These are phyloP conservation scores for Hozukius guyotensis DNA, from an alignment of 2,797 vertebrate genomes.

Conservation along the genomic window DNA sequence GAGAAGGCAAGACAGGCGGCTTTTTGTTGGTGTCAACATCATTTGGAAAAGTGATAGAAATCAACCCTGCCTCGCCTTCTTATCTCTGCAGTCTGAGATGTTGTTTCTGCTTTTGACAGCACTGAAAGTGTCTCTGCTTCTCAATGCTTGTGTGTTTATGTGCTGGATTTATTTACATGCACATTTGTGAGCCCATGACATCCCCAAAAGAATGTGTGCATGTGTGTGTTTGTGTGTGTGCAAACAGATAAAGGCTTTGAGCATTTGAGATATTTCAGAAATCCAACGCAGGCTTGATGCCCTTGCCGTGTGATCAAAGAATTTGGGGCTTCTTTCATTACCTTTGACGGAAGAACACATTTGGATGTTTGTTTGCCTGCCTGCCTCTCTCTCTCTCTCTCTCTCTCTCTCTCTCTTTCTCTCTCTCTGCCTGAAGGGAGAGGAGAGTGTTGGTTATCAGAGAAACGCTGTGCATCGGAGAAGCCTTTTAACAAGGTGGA, in stretches of 20 bases:
- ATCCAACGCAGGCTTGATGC: slow-evolving; percentile 67
- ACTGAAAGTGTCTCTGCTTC: slow-evolving; percentile 30
- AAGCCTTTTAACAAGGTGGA: slow-evolving; percentile 69
- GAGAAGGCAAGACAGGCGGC: slow-evolving; percentile 41
- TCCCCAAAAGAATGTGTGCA: slow-evolving; percentile 40
- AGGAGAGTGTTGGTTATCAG: slow-evolving; percentile 66
- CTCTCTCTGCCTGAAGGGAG: slow-evolving; percentile 57
- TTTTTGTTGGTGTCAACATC: slow-evolving; percentile 69
- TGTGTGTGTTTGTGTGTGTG: slow-evolving; percentile 32
- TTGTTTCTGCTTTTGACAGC: slow-evolving; percentile 63
- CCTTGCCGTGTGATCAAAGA: slow-evolving; percentile 77
- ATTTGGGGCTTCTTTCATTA: slow-evolving; percentile 73
- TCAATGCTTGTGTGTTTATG: slow-evolving; percentile 42
- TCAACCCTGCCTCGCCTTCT: slow-evolving; percentile 53
- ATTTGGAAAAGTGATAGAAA: slow-evolving; percentile 67
- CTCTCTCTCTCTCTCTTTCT: not conserved
- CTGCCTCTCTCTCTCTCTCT: slow-evolving; percentile 47
- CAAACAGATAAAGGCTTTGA: slow-evolving; percentile 71
- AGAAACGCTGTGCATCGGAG: slow-evolving; percentile 46
- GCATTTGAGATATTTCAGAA: slow-evolving; percentile 70
- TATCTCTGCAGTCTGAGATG: slow-evolving; percentile 67
- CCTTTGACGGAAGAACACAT: slow-evolving; percentile 71
- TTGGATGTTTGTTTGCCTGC: slow-evolving; percentile 72
- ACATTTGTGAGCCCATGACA: slow-evolving; percentile 51
- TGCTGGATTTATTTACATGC: slow-evolving; percentile 53